phyloP scores from a whole-genome alignment of 1,140 invertebrate species.

The Apocrypta bakeri region DNA sequence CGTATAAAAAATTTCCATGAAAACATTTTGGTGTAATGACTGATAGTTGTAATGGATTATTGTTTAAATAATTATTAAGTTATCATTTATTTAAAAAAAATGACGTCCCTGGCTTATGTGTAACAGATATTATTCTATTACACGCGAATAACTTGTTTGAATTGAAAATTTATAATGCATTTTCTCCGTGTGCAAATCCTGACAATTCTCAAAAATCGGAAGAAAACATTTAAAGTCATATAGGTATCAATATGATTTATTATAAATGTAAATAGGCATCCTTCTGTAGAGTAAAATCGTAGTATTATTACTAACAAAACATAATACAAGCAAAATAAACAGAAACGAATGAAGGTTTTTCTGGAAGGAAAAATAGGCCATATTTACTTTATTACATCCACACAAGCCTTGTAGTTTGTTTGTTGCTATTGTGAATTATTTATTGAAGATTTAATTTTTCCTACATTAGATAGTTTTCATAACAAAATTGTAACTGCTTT shows the following conservation, averaged over 20 bases:
- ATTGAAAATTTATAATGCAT: not conserved
- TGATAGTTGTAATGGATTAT: not conserved
- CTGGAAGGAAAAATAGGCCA: not conserved
- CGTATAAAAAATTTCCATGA: not conserved
- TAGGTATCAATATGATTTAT: conserved; percentile 2
- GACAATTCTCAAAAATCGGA: not conserved
- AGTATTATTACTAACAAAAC: conserved; percentile 27
- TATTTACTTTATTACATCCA: conserved; percentile 10
- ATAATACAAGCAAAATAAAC: conserved; percentile 19
- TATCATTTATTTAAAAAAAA: not conserved
- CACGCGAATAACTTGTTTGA: not conserved
- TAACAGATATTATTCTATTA: not conserved
- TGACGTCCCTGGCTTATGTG: not conserved
- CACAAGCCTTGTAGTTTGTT: conserved; percentile 40
- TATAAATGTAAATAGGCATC: conserved; percentile 46
- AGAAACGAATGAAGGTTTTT: conserved; percentile 23
- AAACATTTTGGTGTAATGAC: not conserved
- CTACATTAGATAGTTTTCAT: conserved; percentile 37
- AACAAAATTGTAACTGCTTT: conserved; percentile 39
- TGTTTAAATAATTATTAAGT: not conserved
- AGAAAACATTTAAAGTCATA: conserved; percentile 12
- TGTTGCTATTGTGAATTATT: conserved; percentile 42
- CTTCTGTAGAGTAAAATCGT: conserved; percentile 37
- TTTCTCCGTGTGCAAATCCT: conserved; percentile 22
- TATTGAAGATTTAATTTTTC: conserved; percentile 37